phyloP scores from a whole-genome alignment of 2,888 invertebrate species.

The Sericinus montela region DNA sequence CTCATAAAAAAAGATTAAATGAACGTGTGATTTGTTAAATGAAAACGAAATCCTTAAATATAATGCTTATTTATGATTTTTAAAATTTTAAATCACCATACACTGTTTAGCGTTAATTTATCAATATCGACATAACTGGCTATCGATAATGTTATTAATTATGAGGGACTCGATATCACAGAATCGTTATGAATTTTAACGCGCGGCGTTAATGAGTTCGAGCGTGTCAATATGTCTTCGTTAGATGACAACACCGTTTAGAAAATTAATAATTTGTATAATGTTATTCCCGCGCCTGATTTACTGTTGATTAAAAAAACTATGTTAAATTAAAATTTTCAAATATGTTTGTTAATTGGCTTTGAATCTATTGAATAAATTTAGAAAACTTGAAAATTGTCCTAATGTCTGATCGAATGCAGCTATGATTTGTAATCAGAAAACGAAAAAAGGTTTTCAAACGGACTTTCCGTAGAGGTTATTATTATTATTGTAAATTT shows the following conservation, averaged over 20 bases:
- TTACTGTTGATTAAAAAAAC: conserved; percentile 19
- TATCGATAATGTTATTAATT: conserved; percentile 62
- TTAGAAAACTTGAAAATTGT: neutral
- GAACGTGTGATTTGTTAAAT: no score
- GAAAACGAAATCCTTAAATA: no score
- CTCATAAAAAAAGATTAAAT: no score
- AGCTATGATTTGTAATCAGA: neutral
- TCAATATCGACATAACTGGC: conserved; percentile 21
- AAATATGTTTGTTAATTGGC: conserved; percentile 6
- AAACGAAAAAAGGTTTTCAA: neutral
- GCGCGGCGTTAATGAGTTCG: conserved; percentile 54
- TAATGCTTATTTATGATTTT: neutral
- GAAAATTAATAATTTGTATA: conserved; percentile 14
- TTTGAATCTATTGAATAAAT: neutral
- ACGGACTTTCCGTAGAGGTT: no score
- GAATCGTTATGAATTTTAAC: conserved; percentile 72
- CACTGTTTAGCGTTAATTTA: conserved; percentile 11
- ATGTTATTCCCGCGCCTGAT: conserved; percentile 8
- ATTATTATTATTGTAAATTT: no score
- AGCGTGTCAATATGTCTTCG: conserved; percentile 63
- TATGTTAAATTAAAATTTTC: neutral
- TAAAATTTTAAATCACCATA: conserved; percentile 3
- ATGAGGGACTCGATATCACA: conserved; percentile 55
- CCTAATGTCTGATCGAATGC: no score
- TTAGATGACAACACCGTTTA: conserved; percentile 44